Evolutionary conservation across 1,140 invertebrate genomes (phyloP).

Genomic region (Trissolcus basalis): DNA sequence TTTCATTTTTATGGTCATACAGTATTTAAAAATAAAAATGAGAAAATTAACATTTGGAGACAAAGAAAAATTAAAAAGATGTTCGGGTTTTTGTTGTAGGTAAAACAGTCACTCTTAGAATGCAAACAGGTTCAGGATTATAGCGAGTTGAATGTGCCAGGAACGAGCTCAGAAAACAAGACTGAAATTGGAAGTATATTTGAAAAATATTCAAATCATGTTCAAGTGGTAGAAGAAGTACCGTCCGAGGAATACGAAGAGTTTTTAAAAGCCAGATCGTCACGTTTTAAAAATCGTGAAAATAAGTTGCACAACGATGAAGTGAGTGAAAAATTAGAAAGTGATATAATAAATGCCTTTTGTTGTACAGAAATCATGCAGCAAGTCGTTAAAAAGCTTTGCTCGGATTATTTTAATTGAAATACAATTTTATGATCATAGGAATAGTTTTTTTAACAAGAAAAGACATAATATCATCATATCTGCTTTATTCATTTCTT

Average conservation of each 20-base stretch:
- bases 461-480: not conserved
- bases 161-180: constrained; percentile 3
- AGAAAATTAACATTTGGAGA: no score
- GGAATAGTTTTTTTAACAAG: no score
- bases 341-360: constrained; percentile 67
- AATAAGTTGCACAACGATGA: not conserved
- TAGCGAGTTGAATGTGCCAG: not conserved
- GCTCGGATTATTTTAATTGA: not conserved
- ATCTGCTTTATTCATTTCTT: not conserved
- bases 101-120: constrained; percentile 59
- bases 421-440: not conserved
- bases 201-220: constrained; percentile 54
- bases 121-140: constrained; percentile 23
- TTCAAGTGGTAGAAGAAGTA: constrained; percentile 58
- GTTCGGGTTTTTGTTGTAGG: constrained; percentile 54
- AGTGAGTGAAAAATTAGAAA: constrained; percentile 46
- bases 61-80: no score
- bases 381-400: constrained; percentile 23
- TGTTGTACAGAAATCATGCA: constrained; percentile 67
- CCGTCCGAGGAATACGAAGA: constrained; percentile 55
- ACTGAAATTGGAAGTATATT: constrained; percentile 49
- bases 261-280: constrained; percentile 55
- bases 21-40: no score
- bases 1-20: no score
- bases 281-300: constrained; percentile 47